Evolutionary conservation across 2,888 invertebrate genomes (phyloP), one percentile per base, ranked within the genome.

Genomic region (Theristus sp.): DNA sequence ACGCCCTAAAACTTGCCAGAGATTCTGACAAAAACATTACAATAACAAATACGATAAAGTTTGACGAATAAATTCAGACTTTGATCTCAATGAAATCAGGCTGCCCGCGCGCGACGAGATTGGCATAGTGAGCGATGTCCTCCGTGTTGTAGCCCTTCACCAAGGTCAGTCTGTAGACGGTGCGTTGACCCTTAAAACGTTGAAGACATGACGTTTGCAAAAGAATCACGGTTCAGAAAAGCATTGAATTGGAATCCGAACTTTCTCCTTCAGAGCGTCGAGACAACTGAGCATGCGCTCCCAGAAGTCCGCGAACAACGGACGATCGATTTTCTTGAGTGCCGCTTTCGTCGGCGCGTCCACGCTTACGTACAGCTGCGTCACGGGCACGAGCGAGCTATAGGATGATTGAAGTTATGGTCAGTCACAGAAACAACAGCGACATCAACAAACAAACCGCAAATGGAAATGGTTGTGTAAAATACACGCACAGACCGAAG

Each of bases 31-130:
- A n/a, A n/a, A n/a, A n/a, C n/a, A n/a, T n/a, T n/a, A n/a, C n/a
- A n/a, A n/a, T n/a, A n/a, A n/a, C n/a, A n/a, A n/a, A n/a, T n/a
- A n/a, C n/a, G n/a, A n/a, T n/a, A n/a, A n/a, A n/a, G n/a, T n/a
- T n/a, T n/a, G n/a, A n/a, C n/a, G n/a, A n/a, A n/a, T n/a, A n/a
- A n/a, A n/a, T n/a, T n/a, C 26, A 63, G 65, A 79, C 80, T 74
- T 81, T 81, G 49, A 81, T 75, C 73, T 81, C 81, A 65, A 81
- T 81, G 65, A 81, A 81, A 70, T 81, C 81, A 55, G 81, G 81
- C 60, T 76, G 71, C 20, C 81, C 81, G 10, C 77, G 64, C 2
- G 72, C 67, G 0, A 81, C 79, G 20, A 81, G 73, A 28, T 77
- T 70, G 1, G 80, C 80, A 72, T 81, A 81, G 62, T 75, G 76